phyloP scores from a whole-genome alignment of 2,113 vertebrate genomes.

The Rostratula benghalensis region DNA sequence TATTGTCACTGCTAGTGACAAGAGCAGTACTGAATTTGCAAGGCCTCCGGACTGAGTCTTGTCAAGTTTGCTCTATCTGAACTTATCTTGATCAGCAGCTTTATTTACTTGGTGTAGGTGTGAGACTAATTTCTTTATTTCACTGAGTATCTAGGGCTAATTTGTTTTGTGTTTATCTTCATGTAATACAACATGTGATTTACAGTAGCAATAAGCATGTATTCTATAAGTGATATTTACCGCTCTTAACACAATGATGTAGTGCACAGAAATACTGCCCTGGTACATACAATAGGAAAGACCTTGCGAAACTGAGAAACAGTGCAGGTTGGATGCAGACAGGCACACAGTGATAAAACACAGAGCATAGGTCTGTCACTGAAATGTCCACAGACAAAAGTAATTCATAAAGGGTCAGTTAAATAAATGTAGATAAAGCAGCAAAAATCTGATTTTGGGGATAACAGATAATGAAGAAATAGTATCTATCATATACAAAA shows the following conservation, averaged over 20 bases:
- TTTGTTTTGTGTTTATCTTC: neutral
- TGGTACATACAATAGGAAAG: fast-evolving
- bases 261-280: neutral
- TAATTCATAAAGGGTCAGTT: neutral
- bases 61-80: neutral
- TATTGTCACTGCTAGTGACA: neutral
- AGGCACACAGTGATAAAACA: neutral
- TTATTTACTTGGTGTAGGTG: neutral
- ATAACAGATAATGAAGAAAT: neutral
- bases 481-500: neutral
- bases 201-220: neutral
- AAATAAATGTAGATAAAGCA: neutral
- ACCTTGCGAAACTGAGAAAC: neutral
- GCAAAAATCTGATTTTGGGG: fast-evolving
- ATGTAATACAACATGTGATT: neutral
- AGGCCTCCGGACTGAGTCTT: neutral
- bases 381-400: neutral
- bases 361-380: neutral
- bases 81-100: neutral
- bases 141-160: neutral
- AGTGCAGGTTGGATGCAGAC: neutral
- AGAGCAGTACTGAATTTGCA: fast-evolving
- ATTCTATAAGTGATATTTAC: neutral
- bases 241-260: neutral
- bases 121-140: neutral